Base-by-base conservation (phyloP, 37 sponge, comb jelly and placozoan species). In the Cladorhizidae sp. region DNA sequence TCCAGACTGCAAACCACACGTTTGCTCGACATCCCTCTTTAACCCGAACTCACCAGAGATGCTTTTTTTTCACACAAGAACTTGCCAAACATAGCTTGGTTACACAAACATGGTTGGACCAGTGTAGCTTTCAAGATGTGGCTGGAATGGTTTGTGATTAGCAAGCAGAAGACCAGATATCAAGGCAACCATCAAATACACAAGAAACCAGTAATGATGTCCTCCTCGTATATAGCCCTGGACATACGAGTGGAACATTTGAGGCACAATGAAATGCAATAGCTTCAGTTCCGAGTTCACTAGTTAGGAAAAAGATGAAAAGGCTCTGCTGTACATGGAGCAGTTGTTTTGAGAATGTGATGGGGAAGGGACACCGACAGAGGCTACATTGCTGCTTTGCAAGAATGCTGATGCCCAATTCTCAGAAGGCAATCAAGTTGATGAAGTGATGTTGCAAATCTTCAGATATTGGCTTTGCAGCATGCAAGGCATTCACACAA, bases 401-500 rank as follows among this genome's bases (percentile, higher is more conserved):
- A 85, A 43, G 52, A 18, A 45, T 36, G 70, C 20, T 37, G 43
- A 38, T 85, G 79, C 29, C 31, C 78, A 3, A 71, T 85, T 29
- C 29, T 43, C 0, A 59, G 77, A 72, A n/a, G n/a, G n/a, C n/a
- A n/a, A n/a, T n/a, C n/a, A n/a, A n/a, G n/a, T n/a, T n/a, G n/a
- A n/a, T n/a, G n/a, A n/a, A n/a, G n/a, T n/a, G 85, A 79, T 37
- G 85, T 78, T 15, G 85, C 79, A 18, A 73, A 85, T 32, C 78
- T 72, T 42, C 85, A 85, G 64, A n/a, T 63, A 39, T 0, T 85
- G 62, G 72, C 64, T 29, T 64, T 85, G 32, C 33, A 65, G 31
- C 35, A 65, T 58, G 59, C 6, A 58, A 14, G 5, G 59, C 3
- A 58, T 58, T 26, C 8, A 58, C 59, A 21, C 8, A 45, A 45